Conservation (phyloP, 2,888 invertebrate genomes). For the Synergus itoensis region DNA sequence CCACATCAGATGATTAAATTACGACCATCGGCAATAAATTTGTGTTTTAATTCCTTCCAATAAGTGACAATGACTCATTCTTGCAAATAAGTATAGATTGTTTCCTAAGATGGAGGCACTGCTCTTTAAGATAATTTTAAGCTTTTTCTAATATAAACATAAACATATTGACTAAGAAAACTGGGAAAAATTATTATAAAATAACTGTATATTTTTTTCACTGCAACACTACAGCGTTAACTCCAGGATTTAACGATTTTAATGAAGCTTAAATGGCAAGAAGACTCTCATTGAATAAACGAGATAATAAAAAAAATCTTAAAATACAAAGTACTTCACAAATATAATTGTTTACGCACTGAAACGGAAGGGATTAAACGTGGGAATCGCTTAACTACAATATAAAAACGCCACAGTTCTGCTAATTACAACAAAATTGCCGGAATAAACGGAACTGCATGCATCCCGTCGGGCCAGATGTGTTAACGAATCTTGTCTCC, state of each 20-base stretch:
- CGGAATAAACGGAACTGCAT: conserved; percentile 76
- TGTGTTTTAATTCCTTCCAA: too few species aligned
- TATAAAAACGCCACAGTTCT: conserved; percentile 67
- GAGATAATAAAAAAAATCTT: conserved; percentile 8
- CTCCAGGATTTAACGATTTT: background rate
- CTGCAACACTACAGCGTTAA: background rate
- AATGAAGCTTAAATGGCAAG: background rate
- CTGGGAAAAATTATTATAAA: too few species aligned
- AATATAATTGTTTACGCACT: conserved; percentile 19
- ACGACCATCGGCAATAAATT: too few species aligned
- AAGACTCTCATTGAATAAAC: conserved; percentile 6
- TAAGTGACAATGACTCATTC: too few species aligned
- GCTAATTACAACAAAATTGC: conserved; percentile 74
- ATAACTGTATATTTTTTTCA: background rate
- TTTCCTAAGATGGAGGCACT: too few species aligned
- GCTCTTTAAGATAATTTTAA: too few species aligned
- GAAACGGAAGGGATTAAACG: conserved; percentile 60
- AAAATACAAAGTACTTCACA: conserved; percentile 26
- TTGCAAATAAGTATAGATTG: too few species aligned
- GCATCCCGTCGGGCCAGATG: conserved; percentile 75
- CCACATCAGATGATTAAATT: too few species aligned
- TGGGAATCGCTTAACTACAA: conserved; percentile 70
- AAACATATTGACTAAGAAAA: too few species aligned
- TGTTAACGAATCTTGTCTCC: conserved; percentile 42
- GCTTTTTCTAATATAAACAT: too few species aligned